Percentiles rank a stretch among this genome's conserved stretches.
phyloP scores from a whole-genome alignment of 2,888 invertebrate genomes.

The Strigamia maritima region DNA sequence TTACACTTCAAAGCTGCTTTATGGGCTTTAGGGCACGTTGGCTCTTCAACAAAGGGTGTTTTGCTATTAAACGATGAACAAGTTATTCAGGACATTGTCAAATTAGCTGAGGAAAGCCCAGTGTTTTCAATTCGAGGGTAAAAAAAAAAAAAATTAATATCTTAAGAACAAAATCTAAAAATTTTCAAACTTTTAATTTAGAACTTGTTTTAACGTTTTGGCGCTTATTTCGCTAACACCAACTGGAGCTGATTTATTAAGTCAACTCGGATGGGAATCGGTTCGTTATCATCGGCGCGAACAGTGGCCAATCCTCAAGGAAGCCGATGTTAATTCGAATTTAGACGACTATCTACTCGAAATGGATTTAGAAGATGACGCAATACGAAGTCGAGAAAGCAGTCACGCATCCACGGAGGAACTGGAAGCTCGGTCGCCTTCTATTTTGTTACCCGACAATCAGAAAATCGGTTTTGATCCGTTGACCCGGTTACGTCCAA shows the following conservation, averaged over 20 bases:
- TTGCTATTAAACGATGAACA: constrained; percentile 64
- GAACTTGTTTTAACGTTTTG: constrained; percentile 83
- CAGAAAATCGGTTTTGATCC: not conserved
- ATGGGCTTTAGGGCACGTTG: constrained; percentile 83
- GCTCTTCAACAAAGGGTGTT: constrained; percentile 70
- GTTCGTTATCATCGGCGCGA: constrained; percentile 73
- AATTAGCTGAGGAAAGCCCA: constrained; percentile 72
- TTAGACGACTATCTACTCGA: not conserved
- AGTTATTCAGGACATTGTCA: constrained; percentile 58
- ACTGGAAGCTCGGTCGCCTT: not conserved
- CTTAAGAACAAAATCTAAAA: not conserved
- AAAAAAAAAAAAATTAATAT: constrained; percentile 45
- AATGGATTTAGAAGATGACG: not conserved
- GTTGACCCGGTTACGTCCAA: not conserved
- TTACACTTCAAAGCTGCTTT: constrained; percentile 79
- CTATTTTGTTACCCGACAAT: not conserved
- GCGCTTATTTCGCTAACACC: constrained; percentile 79
- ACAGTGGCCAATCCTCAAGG: constrained; percentile 70
- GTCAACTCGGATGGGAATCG: constrained; percentile 70
- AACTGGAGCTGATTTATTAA: constrained; percentile 74
- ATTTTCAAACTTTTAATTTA: constrained; percentile 42
- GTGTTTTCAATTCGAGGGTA: constrained; percentile 78
- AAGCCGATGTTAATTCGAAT: constrained; percentile 49
- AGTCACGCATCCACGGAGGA: not conserved
- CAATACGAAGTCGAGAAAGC: not conserved